These are phyloP conservation scores for Cottoperca gobio DNA, from an alignment of 2,797 vertebrate genomes.

Conservation along the genomic window DNA sequence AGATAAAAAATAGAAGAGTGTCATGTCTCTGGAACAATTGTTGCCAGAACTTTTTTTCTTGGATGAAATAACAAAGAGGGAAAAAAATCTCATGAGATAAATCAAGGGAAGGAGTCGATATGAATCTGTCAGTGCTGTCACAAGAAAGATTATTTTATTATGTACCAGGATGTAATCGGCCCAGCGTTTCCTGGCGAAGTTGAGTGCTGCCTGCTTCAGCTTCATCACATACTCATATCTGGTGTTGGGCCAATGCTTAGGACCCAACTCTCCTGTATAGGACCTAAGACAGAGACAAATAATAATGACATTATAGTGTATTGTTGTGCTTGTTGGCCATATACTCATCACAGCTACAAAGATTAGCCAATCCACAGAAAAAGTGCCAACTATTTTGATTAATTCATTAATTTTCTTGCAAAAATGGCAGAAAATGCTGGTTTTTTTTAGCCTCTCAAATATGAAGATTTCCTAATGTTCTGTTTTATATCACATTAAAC, in stretches of 20 bases:
- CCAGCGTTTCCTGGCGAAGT: slow-evolving; percentile 88
- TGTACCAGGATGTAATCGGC: slow-evolving; percentile 95
- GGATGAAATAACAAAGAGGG: slow-evolving; percentile 1
- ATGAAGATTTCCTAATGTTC: too few species aligned
- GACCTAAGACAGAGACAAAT: slow-evolving; percentile 77
- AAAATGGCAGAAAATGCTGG: too few species aligned
- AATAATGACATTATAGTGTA: not conserved
- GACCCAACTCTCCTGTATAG: slow-evolving; percentile 91
- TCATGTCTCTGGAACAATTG: not conserved
- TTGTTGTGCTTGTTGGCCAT: not conserved
- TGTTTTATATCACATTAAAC: too few species aligned
- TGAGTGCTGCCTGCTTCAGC: slow-evolving; percentile 93
- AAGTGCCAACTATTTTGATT: too few species aligned
- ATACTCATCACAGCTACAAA: too few species aligned
- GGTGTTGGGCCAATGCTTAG: slow-evolving; percentile 94
- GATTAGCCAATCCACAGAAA: too few species aligned
- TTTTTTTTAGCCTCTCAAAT: too few species aligned
- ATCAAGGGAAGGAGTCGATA: not conserved
- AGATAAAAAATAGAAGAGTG: not conserved
- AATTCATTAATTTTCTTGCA: too few species aligned
- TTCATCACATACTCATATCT: slow-evolving; percentile 96
- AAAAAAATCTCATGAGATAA: not conserved
- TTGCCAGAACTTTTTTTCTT: not conserved
- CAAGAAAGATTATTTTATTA: not conserved
- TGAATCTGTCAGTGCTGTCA: slow-evolving; percentile 2